These are phyloP conservation scores for Cistogaster globosa DNA, from an alignment of 2,888 invertebrate genomes.

Conservation along the genomic window DNA sequence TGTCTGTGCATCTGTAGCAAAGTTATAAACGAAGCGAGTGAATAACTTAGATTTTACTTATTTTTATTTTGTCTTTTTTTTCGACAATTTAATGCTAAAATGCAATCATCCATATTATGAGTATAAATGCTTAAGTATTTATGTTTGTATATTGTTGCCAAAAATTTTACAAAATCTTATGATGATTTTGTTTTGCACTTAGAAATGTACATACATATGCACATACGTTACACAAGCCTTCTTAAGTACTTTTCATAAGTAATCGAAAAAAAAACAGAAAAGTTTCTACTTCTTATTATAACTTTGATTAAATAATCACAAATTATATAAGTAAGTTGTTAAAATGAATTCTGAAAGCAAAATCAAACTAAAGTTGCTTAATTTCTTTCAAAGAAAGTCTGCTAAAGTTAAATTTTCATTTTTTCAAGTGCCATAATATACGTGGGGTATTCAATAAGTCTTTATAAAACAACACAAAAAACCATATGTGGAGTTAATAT, in stretches of 20 bases:
- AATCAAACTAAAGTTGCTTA: neutral
- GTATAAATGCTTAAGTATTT: conserved; percentile 47
- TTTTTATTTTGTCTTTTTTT: conserved; percentile 15
- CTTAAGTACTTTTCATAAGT: conserved; percentile 28
- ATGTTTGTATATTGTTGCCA: conserved; percentile 28
- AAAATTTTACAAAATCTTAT: conserved; percentile 29
- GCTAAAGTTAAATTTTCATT: neutral
- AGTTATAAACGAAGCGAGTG: conserved; percentile 45
- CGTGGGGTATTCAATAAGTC: no score
- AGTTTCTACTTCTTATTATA: conserved; percentile 23
- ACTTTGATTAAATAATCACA: conserved; percentile 45
- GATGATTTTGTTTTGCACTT: conserved; percentile 17
- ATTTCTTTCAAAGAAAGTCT: neutral
- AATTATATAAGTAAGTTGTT: conserved; percentile 28
- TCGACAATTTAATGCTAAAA: conserved; percentile 64
- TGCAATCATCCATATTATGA: conserved; percentile 65
- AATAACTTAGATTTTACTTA: conserved; percentile 38
- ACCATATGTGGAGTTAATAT: no score
- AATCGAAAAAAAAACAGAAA: neutral
- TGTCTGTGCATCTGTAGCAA: neutral
- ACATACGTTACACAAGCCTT: conserved; percentile 17
- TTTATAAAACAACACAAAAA: no score
- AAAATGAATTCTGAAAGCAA: conserved; percentile 16
- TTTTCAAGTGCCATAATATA: neutral
- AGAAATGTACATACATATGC: neutral